These are phyloP conservation scores for Gymnocheta viridis DNA, from an alignment of 2,888 invertebrate genomes.

Conservation along the genomic window DNA sequence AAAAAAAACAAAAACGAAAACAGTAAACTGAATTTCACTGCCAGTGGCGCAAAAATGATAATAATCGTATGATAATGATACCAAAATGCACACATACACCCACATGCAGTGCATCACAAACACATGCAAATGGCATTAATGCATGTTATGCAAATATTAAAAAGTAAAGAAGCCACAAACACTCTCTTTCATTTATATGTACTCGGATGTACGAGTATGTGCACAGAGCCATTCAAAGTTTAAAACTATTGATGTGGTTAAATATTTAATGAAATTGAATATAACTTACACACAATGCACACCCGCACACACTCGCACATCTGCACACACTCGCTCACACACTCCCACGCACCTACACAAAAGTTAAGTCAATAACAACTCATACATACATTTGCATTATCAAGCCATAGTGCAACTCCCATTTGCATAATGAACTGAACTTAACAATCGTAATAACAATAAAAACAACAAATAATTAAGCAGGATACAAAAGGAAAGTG, in stretches of 20 bases:
- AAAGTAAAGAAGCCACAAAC: background rate
- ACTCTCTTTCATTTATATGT: background rate
- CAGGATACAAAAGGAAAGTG: background rate
- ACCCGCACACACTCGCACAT: background rate
- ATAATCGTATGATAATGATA: constrained; percentile 58
- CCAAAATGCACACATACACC: constrained; percentile 9
- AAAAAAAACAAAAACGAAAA: constrained; percentile 23
- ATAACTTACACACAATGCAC: background rate
- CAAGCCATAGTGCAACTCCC: constrained; percentile 22
- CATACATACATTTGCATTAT: background rate
- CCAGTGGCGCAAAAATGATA: constrained; percentile 44
- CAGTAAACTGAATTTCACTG: constrained; percentile 36
- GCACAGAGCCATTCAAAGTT: constrained; percentile 12
- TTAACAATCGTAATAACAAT: constrained; percentile 15
- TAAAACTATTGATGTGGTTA: constrained; percentile 50
- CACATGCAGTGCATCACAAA: background rate
- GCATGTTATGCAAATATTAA: background rate
- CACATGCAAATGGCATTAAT: background rate
- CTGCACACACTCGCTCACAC: background rate
- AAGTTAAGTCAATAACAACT: background rate
- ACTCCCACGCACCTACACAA: constrained; percentile 8
- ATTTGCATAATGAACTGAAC: constrained; percentile 32
- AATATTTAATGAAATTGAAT: constrained; percentile 53
- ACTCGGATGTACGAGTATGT: background rate
- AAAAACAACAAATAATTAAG: constrained; percentile 24